Evolutionary conservation across 2,888 invertebrate species (phyloP).

Genomic region (Sericinus montela): DNA sequence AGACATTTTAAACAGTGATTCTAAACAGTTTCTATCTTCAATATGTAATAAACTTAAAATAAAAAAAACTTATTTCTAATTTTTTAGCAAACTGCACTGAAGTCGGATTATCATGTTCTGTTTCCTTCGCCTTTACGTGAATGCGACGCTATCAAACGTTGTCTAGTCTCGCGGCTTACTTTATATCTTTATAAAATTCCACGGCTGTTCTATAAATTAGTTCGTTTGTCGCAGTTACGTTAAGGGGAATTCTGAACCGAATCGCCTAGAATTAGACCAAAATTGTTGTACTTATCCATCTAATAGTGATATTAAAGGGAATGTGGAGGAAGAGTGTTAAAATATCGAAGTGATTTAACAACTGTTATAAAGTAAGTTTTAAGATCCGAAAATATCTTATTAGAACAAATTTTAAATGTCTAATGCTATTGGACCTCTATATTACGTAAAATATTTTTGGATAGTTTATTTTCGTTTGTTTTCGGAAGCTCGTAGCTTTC

Average conservation of each 20-base stretch:
- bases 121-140: background rate
- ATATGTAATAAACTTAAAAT: too few relatives aligned
- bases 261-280: conserved; percentile 71
- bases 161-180: background rate
- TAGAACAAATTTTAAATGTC: conserved; percentile 13
- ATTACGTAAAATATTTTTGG: conserved; percentile 41
- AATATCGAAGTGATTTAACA: conserved; percentile 39
- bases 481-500: conserved; percentile 29
- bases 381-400: conserved; percentile 32
- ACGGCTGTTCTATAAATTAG: background rate
- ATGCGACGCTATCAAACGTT: background rate
- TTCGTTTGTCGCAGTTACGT: background rate
- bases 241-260: conserved; percentile 44
- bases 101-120: conserved; percentile 5
- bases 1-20: background rate
- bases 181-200: too few relatives aligned
- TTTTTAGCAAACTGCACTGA: background rate
- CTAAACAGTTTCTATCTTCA: background rate
- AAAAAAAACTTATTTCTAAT: background rate
- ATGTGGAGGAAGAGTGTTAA: conserved; percentile 48
- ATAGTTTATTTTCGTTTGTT: conserved; percentile 52
- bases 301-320: conserved; percentile 61
- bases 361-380: conserved; percentile 35
- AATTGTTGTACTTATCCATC: conserved; percentile 74
- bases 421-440: conserved; percentile 26